Evolutionary conservation across 2,113 vertebrate species (phyloP).

Genomic region (Phasianus colchicus): DNA sequence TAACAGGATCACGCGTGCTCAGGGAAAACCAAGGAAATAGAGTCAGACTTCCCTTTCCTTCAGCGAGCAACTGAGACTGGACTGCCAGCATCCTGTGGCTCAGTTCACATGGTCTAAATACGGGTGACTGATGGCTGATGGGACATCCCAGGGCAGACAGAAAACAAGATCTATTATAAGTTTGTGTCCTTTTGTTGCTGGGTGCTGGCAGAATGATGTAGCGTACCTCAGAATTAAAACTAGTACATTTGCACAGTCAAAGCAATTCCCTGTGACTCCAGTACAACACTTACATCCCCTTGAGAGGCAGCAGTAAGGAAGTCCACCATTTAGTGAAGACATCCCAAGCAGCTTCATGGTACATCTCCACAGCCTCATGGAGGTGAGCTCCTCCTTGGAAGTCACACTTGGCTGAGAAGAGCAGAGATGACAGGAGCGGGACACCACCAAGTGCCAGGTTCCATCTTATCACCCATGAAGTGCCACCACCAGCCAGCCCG

Average conservation of each 20-base stretch:
- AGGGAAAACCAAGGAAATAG: constrained; percentile 32
- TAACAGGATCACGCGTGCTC: neutral
- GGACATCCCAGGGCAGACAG: neutral
- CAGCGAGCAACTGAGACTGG: neutral
- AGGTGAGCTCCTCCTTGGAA: neutral
- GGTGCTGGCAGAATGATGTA: neutral
- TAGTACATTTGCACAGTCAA: too few species aligned
- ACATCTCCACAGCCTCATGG: neutral
- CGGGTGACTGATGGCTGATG: neutral
- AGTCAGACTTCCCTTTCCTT: constrained; percentile 59
- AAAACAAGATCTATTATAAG: neutral
- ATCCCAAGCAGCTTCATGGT: too few species aligned
- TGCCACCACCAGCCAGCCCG: neutral
- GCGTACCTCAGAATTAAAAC: too few species aligned
- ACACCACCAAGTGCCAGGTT: neutral
- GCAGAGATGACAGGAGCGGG: neutral
- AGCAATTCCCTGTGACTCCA: neutral
- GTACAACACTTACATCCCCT: neutral
- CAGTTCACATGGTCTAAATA: neutral
- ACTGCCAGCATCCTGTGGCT: neutral
- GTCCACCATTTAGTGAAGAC: neutral
- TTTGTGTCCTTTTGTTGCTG: neutral
- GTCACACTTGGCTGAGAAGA: neutral
- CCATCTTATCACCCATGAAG: accelerated
- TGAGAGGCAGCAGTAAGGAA: neutral